Percentiles rank a stretch among this genome's conserved stretches.
These are phyloP conservation scores for Carettochelys insculpta DNA, from an alignment of 2,113 vertebrate species.

Conservation along the genomic window DNA sequence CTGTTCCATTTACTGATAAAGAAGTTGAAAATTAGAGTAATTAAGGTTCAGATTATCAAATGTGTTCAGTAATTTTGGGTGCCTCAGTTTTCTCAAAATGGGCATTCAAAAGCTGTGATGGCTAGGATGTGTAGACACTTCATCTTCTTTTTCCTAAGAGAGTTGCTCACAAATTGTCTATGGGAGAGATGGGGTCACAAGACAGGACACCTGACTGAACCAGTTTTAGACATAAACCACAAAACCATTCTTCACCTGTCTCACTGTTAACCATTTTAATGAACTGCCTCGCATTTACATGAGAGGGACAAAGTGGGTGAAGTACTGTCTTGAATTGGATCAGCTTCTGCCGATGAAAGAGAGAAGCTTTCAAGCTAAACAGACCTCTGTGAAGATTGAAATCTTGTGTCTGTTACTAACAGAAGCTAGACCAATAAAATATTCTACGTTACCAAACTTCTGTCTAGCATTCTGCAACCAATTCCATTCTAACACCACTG, in stretches of 20 bases:
- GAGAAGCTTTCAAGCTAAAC: neutral
- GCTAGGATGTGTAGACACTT: neutral
- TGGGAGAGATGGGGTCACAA: neutral
- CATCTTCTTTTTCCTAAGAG: too few relatives aligned
- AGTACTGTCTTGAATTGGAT: neutral
- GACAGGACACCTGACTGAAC: neutral
- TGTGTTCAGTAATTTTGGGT: neutral
- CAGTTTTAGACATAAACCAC: neutral
- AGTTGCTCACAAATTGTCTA: neutral
- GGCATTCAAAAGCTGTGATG: neutral
- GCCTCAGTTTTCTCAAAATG: neutral
- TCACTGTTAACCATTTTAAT: rapidly evolving
- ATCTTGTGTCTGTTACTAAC: neutral
- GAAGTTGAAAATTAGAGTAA: slow-evolving; percentile 33
- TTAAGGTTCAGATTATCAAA: neutral
- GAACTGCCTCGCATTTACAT: rapidly evolving
- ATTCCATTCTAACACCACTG: neutral
- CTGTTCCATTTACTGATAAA: slow-evolving; percentile 19
- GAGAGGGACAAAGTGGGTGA: neutral
- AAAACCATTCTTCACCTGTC: neutral
- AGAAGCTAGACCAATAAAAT: neutral
- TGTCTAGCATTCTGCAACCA: neutral
- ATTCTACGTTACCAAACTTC: neutral
- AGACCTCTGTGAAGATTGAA: neutral
- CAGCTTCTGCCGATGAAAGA: neutral